These are phyloP conservation scores for Ammospiza caudacuta DNA, from an alignment of 2,113 vertebrate genomes.

Conservation along the genomic window DNA sequence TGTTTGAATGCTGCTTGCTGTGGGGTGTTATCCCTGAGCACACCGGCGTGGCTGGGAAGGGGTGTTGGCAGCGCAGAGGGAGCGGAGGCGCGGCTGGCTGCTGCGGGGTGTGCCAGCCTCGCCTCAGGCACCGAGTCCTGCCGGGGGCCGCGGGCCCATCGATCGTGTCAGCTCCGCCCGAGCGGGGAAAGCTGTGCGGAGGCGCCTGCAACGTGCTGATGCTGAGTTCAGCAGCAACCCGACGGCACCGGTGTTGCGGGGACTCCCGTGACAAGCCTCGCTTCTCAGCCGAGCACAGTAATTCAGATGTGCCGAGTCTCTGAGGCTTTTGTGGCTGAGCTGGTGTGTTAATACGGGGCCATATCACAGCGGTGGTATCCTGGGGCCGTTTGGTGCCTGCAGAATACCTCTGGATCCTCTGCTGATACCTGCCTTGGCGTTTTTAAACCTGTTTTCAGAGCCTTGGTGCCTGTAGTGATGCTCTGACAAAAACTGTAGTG, in stretches of 20 bases:
- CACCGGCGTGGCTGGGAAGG: neutral
- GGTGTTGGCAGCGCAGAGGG: neutral
- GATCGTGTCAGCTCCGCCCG: neutral
- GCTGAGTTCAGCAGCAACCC: accelerated
- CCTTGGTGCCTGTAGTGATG: neutral
- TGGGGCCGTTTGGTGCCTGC: neutral
- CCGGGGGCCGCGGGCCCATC: neutral
- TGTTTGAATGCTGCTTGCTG: neutral
- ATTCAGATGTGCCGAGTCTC: neutral
- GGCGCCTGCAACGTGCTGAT: neutral
- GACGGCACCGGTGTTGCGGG: neutral
- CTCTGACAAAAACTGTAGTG: neutral
- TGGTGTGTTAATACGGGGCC: accelerated
- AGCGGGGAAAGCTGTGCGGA: neutral
- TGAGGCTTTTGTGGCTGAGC: accelerated
- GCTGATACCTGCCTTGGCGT: neutral
- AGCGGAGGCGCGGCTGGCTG: accelerated
- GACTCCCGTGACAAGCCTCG: neutral
- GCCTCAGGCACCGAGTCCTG: accelerated
- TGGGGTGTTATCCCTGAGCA: neutral
- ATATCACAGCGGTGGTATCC: accelerated
- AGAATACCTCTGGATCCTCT: neutral
- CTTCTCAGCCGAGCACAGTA: neutral
- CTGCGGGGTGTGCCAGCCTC: neutral
- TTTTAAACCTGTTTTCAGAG: neutral